Base-by-base conservation (phyloP, 1,140 invertebrate species). In the Protaetia brevitarsis region DNA sequence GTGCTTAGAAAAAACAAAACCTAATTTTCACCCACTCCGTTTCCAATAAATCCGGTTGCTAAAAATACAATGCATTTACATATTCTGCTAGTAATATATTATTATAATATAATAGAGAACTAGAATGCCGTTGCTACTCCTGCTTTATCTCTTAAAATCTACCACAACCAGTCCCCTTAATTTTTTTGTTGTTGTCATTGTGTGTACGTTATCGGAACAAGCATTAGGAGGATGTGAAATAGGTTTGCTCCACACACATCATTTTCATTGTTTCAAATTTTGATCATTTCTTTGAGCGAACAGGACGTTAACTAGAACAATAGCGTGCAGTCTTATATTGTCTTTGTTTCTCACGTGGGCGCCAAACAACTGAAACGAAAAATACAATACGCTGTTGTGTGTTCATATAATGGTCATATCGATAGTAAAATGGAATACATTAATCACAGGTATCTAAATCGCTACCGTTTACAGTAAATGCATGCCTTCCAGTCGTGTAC, bases 391-490 rank as follows among this genome's bases (percentile, higher is more conserved):
- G 23, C 16, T 19, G 11, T 45, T 21, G 16, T 45, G 16, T 45
- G 16, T 45, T 21, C 41, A 45, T 21, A 45, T 45, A 45, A 7
- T 45, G 41, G 16, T 45, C 13, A 45, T 45, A 45, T 45, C 41
- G 11, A 45, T 45, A 45, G 23, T 45, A 21, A 4, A 21, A 16
- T 45, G 7, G 23, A 45, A 16, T 19, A 13, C 16, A 45, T 45
- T 45, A 13, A 45, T 45, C 41, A 45, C 16, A 5, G 7, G 23
- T 19, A 13, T 45, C 41, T 45, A 16, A 45, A 45, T 5, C 41
- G 41, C 41, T 45, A 45, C 41, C 41, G 41, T 45, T 16, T 45
- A 45, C 23, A 45, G 41, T 45, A 19, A 45, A 45, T 45, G 41
- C 16, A 45, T 45, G 41, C 11, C 16, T 13, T 45, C 41, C 19